phyloP scores from a whole-genome alignment of 2,888 invertebrate genomes.

The Drosophila neutralis region DNA sequence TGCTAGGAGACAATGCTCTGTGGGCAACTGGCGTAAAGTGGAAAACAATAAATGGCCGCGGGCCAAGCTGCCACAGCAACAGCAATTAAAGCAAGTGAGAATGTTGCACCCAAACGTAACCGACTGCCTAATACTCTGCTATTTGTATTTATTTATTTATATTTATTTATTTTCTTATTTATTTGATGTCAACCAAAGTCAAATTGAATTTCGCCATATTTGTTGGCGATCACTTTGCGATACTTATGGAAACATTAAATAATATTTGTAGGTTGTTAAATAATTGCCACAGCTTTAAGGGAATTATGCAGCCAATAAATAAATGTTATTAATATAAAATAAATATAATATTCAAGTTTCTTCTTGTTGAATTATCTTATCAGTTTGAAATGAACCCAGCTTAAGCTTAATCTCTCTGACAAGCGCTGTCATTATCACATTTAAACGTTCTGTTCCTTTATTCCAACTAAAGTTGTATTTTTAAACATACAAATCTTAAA shows the following conservation, averaged over 20 bases:
- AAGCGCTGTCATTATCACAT: background rate
- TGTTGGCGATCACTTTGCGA: background rate
- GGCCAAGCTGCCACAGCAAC: conserved; percentile 38
- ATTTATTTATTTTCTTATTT: too few species aligned
- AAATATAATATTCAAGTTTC: background rate
- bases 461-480: background rate
- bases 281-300: background rate
- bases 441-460: background rate
- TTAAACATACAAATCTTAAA: background rate
- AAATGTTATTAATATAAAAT: background rate
- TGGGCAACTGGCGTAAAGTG: conserved; percentile 70
- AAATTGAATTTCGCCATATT: too few species aligned
- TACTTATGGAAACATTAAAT: too few species aligned
- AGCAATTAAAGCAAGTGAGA: conserved; percentile 2
- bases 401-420: background rate
- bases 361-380: background rate
- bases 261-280: background rate
- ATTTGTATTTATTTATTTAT: too few species aligned
- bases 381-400: background rate
- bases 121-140: background rate
- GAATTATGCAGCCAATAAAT: background rate
- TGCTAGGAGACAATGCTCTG: conserved; percentile 38
- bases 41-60: conserved; percentile 78
- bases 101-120: background rate
- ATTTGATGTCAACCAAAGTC: too few species aligned